A percentile compares a stretch with the other conserved stretches of the same genome.
These are phyloP conservation scores for Melikaiella ostensackeni DNA, from an alignment of 2,888 invertebrate genomes.

Conservation along the genomic window DNA sequence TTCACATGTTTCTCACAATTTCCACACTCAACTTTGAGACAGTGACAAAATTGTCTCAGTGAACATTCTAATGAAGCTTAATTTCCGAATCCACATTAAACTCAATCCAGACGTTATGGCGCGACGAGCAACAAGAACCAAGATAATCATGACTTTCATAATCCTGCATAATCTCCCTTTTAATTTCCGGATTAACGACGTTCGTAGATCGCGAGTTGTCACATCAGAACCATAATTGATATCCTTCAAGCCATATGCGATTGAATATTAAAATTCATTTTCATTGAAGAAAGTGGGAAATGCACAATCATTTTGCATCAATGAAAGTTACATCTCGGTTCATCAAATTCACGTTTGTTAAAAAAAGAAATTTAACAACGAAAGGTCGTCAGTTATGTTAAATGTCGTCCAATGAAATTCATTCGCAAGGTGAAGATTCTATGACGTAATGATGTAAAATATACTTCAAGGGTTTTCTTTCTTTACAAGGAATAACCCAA, in stretches of 20 bases:
- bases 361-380: background rate
- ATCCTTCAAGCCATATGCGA: slow-evolving; percentile 21
- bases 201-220: slow-evolving; percentile 51
- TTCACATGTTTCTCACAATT: background rate
- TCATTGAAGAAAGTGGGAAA: background rate
- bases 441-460: no score
- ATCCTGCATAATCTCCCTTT: slow-evolving; percentile 45
- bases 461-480: no score
- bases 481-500: no score
- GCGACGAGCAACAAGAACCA: background rate
- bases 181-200: slow-evolving; percentile 52
- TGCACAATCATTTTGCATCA: background rate
- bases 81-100: slow-evolving; percentile 22
- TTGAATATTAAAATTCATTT: background rate
- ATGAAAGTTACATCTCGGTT: background rate
- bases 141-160: slow-evolving; percentile 30
- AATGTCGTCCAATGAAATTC: no score
- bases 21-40: background rate
- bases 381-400: no score
- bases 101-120: slow-evolving; percentile 6
- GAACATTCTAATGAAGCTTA: slow-evolving; percentile 9
- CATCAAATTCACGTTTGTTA: background rate
- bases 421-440: no score
- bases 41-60: slow-evolving; percentile 14
- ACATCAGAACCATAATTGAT: slow-evolving; percentile 55